Evolutionary conservation across 2,888 invertebrate genomes (phyloP).

Genomic region (Ichneumoninae sp.): DNA sequence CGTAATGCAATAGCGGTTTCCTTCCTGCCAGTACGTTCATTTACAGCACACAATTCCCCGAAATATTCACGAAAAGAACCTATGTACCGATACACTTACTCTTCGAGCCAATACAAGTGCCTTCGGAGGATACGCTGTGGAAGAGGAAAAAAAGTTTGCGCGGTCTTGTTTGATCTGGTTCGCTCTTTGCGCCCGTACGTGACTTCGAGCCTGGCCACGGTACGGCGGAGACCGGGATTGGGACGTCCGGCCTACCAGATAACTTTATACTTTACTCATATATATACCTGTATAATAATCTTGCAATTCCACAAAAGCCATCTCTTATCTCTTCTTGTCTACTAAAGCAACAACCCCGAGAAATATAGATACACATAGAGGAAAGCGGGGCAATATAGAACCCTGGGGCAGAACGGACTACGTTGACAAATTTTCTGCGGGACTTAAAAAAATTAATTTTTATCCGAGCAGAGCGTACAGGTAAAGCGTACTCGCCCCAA

Average conservation of each 20-base stretch:
- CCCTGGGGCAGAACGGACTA: too few species aligned
- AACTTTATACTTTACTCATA: constrained; percentile 14
- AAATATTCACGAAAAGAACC: constrained; percentile 2
- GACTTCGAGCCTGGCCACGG: constrained; percentile 26
- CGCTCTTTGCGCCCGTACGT: constrained; percentile 26
- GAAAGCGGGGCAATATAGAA: neutral
- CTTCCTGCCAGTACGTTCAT: neutral
- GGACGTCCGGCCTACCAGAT: constrained; percentile 34
- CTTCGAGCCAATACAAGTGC: neutral
- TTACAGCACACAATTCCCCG: constrained; percentile 11
- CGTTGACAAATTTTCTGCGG: too few species aligned
- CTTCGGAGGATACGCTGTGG: neutral
- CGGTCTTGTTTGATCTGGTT: constrained; percentile 46
- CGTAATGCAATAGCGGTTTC: constrained; percentile 18
- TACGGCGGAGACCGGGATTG: constrained; percentile 22
- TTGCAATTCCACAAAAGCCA: constrained; percentile 4
- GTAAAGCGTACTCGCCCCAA: too few species aligned
- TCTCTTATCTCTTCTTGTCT: constrained; percentile 27
- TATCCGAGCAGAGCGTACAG: too few species aligned
- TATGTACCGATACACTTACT: constrained; percentile 23
- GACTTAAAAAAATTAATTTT: too few species aligned
- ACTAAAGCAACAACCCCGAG: constrained; percentile 5
- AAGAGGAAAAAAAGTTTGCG: constrained; percentile 20
- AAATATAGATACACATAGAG: neutral
- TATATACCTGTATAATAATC: constrained; percentile 36